These are phyloP conservation scores for Dioctria linearis DNA, from an alignment of 2,888 invertebrate genomes.

Conservation along the genomic window DNA sequence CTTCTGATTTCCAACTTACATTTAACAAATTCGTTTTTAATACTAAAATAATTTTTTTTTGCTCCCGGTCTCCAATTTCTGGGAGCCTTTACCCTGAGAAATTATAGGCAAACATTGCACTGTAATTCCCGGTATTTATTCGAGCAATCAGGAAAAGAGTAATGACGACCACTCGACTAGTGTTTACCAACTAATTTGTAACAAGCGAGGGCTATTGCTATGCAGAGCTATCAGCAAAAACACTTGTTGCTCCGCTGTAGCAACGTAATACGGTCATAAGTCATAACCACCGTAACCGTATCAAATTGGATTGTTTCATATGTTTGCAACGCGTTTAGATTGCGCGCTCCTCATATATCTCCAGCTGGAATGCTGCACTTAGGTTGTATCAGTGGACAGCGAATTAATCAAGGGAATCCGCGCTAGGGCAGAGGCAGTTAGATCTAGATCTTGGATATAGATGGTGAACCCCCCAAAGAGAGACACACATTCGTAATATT, in stretches of 20 bases:
- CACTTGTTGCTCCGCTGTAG: conserved; percentile 18
- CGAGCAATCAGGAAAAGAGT: conserved; percentile 3
- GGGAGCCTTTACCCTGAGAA: too few relatives aligned
- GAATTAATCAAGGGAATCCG: conserved; percentile 40
- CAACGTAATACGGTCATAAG: conserved; percentile 26
- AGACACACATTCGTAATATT: conserved; percentile 23
- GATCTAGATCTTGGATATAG: neutral
- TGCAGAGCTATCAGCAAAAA: neutral
- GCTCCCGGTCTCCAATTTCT: too few relatives aligned
- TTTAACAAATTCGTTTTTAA: too few relatives aligned
- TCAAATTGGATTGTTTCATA: conserved; percentile 26
- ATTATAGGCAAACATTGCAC: too few relatives aligned
- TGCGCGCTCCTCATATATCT: neutral
- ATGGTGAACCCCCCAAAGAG: conserved; percentile 23
- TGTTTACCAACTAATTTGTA: conserved; percentile 17
- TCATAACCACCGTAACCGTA: conserved; percentile 20
- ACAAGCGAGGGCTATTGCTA: neutral
- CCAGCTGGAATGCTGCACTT: neutral
- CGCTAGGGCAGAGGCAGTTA: neutral
- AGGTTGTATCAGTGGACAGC: conserved; percentile 37
- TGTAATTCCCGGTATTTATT: conserved; percentile 10
- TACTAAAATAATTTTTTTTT: too few relatives aligned
- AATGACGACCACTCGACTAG: neutral
- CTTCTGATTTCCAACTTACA: too few relatives aligned
- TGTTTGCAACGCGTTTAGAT: conserved; percentile 2